A percentile compares a stretch with the other conserved stretches of the same genome.
Conservation (phyloP, 2,888 invertebrate species). For the Apoda limacodes region DNA sequence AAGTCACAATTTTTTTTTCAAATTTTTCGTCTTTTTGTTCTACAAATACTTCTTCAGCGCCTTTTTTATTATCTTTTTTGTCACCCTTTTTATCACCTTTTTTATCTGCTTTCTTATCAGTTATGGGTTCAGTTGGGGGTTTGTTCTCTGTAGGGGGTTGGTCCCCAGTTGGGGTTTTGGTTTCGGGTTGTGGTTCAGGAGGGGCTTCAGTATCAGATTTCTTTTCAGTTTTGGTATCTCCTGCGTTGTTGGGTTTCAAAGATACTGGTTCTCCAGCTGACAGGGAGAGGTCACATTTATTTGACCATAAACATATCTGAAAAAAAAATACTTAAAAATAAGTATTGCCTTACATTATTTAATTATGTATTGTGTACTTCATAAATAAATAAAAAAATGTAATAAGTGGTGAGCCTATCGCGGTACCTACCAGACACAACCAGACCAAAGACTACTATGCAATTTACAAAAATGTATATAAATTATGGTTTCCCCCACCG, state of each 20-base stretch:
- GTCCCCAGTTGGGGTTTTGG: neutral
- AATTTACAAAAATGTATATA: neutral
- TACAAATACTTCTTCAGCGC: no score
- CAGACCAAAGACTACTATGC: neutral
- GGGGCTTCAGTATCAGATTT: slow-evolving; percentile 67
- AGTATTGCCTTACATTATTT: no score
- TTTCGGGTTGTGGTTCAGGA: slow-evolving; percentile 28
- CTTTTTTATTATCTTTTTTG: no score
- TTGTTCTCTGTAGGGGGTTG: neutral
- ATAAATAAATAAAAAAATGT: no score
- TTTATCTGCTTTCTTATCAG: no score
- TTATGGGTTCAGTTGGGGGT: neutral
- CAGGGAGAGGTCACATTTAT: slow-evolving; percentile 93
- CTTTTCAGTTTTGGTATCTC: slow-evolving; percentile 46
- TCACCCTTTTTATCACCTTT: no score
- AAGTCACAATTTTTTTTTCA: no score
- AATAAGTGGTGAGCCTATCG: no score
- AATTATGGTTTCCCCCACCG: neutral
- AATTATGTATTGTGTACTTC: no score
- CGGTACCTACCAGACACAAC: no score
- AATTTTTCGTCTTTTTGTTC: no score
- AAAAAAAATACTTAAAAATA: slow-evolving; percentile 24
- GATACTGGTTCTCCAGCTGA: slow-evolving; percentile 75
- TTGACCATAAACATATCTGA: slow-evolving; percentile 91
- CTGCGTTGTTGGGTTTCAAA: slow-evolving; percentile 34